A percentile compares a stretch with the other conserved stretches of the same genome.
phyloP scores from a whole-genome alignment of 2,888 invertebrate species.

The Napeogenes inachia region DNA sequence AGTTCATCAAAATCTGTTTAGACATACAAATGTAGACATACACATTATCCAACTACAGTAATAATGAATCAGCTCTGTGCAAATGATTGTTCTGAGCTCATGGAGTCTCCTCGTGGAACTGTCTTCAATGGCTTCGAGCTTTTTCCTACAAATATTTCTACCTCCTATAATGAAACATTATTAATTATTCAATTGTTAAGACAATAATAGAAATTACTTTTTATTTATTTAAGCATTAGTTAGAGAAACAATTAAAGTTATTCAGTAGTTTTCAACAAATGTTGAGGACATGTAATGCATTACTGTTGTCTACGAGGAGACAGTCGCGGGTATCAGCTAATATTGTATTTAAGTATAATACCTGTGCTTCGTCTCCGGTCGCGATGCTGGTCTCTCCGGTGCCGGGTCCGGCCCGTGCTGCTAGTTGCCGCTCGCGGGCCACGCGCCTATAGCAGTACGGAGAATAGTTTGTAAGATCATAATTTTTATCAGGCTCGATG shows the following conservation, averaged over 20 bases:
- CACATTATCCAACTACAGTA: conserved; percentile 14
- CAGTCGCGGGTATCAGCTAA: too few relatives aligned
- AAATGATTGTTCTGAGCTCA: conserved; percentile 38
- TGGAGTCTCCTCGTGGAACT: conserved; percentile 53
- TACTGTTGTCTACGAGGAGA: too few relatives aligned
- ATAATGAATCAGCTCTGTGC: conserved; percentile 52
- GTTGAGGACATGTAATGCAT: too few relatives aligned
- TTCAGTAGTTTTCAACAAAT: too few relatives aligned
- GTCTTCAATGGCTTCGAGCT: conserved; percentile 45
- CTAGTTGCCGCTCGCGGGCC: conserved; percentile 61
- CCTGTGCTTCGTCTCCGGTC: conserved; percentile 59
- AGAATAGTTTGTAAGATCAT: too few relatives aligned
- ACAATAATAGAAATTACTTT: not conserved
- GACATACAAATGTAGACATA: conserved; percentile 12
- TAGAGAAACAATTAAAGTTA: too few relatives aligned
- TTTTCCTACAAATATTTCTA: conserved; percentile 69
- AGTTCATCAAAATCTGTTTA: conserved; percentile 15
- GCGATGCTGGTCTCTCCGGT: conserved; percentile 42
- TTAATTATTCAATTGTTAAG: not conserved
- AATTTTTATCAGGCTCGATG: too few relatives aligned
- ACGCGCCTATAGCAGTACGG: conserved; percentile 48
- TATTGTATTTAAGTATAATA: too few relatives aligned
- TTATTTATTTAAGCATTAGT: too few relatives aligned
- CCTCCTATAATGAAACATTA: conserved; percentile 51
- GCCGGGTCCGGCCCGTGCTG: conserved; percentile 45